Conservation (phyloP, 2,113 vertebrate species). For the Potamarius usumacintae region DNA sequence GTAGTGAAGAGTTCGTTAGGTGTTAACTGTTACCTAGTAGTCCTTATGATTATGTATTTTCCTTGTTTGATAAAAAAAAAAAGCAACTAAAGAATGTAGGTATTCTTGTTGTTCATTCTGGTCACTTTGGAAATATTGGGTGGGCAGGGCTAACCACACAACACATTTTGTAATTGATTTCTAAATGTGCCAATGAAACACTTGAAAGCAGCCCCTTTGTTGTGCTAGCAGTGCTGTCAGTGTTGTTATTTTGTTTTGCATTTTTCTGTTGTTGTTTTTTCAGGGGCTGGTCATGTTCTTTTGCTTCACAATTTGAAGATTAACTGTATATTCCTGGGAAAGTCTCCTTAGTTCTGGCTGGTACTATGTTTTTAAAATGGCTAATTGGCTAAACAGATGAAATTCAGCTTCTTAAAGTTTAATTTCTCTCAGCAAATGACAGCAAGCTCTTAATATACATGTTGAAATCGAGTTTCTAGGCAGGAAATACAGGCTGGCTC, state of each 20-base stretch:
- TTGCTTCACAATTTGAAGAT: constrained; percentile 57
- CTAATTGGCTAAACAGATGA: constrained; percentile 26
- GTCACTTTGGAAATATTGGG: constrained; percentile 64
- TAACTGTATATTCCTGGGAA: constrained; percentile 61
- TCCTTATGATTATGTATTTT: constrained; percentile 73
- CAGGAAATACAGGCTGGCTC: constrained; percentile 83
- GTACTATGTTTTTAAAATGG: constrained; percentile 62
- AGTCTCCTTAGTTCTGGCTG: constrained; percentile 61
- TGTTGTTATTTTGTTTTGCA: constrained; percentile 65
- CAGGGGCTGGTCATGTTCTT: constrained; percentile 67
- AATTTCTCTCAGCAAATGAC: constrained; percentile 50
- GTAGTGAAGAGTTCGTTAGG: constrained; percentile 91
- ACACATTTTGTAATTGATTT: constrained; percentile 69
- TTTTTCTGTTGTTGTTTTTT: constrained; percentile 62
- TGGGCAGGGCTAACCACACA: constrained; percentile 54
- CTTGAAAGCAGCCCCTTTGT: constrained; percentile 67
- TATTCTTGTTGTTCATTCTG: constrained; percentile 74
- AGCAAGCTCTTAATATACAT: constrained; percentile 51
- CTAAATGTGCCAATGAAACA: constrained; percentile 83
- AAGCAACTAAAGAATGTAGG: constrained; percentile 77
- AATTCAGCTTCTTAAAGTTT: constrained; percentile 53
- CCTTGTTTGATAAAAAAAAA: constrained; percentile 70
- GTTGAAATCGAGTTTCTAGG: constrained; percentile 57
- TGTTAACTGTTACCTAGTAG: constrained; percentile 78
- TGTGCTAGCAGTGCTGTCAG: constrained; percentile 69